A percentile compares a stretch with the other conserved stretches of the same genome.
Conservation (phyloP, 2,797 vertebrate genomes). For the Eulemur rubriventer region DNA sequence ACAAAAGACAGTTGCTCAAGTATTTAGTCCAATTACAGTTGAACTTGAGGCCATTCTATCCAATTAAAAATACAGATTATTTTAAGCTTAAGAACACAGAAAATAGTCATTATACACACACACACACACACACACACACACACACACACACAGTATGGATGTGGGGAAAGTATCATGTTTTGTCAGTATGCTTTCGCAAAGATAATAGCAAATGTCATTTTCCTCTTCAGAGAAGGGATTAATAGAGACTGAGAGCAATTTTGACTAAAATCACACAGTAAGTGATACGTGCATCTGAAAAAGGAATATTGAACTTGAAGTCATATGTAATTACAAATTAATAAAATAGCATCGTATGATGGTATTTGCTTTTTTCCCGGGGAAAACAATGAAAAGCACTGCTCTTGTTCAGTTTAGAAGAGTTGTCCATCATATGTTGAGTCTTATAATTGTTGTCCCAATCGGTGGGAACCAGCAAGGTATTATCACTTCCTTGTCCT, state of each 20-base stretch:
- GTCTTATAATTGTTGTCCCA: background rate
- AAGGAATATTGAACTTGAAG: background rate
- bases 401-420: background rate
- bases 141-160: background rate
- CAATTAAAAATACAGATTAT: constrained; percentile 14
- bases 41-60: background rate
- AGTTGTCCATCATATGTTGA: background rate
- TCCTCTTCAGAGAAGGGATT: background rate
- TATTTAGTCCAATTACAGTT: background rate
- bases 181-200: constrained; percentile 2
- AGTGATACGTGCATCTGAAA: background rate
- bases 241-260: background rate
- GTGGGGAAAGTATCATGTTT: background rate
- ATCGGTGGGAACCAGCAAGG: background rate
- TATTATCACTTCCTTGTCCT: background rate
- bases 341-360: background rate
- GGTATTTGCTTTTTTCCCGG: background rate
- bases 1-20: constrained; percentile 19
- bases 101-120: background rate
- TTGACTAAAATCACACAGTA: background rate
- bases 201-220: background rate
- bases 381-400: background rate
- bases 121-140: fast-evolving
- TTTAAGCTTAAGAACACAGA: background rate
- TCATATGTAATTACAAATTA: background rate